Evolutionary conservation across 2,113 vertebrate genomes (phyloP), one percentile per base, ranked within the genome.

Genomic region (Barbus barbus): DNA sequence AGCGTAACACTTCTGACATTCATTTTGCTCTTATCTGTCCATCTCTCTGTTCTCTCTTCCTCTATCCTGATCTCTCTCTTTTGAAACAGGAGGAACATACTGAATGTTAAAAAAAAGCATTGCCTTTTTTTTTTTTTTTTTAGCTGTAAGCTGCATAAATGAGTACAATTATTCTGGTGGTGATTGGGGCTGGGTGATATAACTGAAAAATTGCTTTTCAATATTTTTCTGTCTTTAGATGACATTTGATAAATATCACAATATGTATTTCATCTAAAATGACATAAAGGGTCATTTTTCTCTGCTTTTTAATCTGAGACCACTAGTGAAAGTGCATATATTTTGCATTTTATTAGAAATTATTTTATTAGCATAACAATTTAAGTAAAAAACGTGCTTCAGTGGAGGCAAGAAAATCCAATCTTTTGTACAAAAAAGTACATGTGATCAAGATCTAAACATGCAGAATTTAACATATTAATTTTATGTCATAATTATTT

Each of bases 1-100:
- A 51, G 24, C 20, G 16, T 33, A 80, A 80, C 78, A 46, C 60
- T 65, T 65, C 26, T 77, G 48, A 58, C 75, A 58, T n/a, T 79
- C 56, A 79, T 63, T 81, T 31, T 5, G 9, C 24, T 81, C 9
- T 51, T 24, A 53, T 81, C 79, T 71, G 26, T n/a, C 11, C 28
- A 53, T 81, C 79, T 69, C 20, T 53, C 79, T 60, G 4, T 14
- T 38, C 53, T 38, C n/a, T 61, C 51, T 53, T 53, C n/a, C 46
- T 81, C 61, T 81, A 18, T 31, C 9, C 20, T 5, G 1, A 33
- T 60, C 13, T 26, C 53, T 58, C 7, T 28, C 51, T 38, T 31
- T 74, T 48, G 53, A 61, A 38, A 58, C 31, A 22, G 20, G 33
- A 26, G 75, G 53, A 33, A 56, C 28, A n/a, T 41, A 60, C 1